A percentile compares a stretch with the other conserved stretches of the same genome.
phyloP scores from a whole-genome alignment of 2,797 vertebrate genomes.

The Galaxias olidus region DNA sequence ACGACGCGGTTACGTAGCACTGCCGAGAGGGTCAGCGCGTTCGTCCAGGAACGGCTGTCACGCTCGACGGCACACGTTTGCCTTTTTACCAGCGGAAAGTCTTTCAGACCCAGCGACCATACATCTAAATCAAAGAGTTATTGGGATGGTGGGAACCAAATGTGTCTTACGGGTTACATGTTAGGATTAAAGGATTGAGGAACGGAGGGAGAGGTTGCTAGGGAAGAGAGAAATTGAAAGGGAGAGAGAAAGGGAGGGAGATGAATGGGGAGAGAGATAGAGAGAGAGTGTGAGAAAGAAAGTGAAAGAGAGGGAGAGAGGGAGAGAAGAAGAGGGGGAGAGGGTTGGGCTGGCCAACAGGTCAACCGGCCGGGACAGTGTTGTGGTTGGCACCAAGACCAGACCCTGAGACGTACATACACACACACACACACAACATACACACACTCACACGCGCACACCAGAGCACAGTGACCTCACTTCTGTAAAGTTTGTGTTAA shows the following conservation, averaged over 20 bases:
- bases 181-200: no score
- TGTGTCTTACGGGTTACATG: no score
- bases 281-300: neutral
- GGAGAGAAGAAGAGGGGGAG: slow-evolving; percentile 3
- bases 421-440: slow-evolving; percentile 26
- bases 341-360: slow-evolving; percentile 36
- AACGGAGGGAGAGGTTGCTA: neutral
- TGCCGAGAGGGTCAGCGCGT: no score
- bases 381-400: slow-evolving; percentile 48
- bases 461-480: slow-evolving; percentile 69
- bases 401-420: slow-evolving; percentile 7
- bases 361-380: slow-evolving; percentile 40
- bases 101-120: no score
- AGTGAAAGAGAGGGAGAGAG: neutral
- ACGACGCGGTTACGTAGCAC: no score
- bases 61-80: no score
- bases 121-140: no score
- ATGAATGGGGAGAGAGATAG: neutral
- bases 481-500: slow-evolving; percentile 74
- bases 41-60: no score
- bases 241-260: neutral
- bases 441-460: slow-evolving; percentile 33
- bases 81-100: no score
- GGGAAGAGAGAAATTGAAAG: neutral
- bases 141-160: no score